Evolutionary conservation across 2,797 vertebrate genomes (phyloP).

Genomic region (Fistularia tabacaria): DNA sequence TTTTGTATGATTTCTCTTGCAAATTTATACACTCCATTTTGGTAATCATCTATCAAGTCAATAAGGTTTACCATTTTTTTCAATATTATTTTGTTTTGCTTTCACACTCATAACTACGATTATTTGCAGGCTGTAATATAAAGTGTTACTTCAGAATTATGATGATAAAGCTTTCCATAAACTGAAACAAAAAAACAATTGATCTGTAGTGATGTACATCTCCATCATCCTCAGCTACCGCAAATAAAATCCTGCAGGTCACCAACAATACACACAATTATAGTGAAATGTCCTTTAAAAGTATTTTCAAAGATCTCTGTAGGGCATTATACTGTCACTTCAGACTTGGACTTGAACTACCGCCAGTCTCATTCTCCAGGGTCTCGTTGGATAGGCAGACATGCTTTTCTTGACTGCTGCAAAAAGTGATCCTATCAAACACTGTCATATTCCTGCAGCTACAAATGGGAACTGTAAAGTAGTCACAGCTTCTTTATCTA

Average conservation of each 20-base stretch:
- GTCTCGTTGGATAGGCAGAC: conserved; percentile 59
- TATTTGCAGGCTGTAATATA: conserved; percentile 2
- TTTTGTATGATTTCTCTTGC: too few relatives aligned
- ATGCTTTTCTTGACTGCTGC: conserved; percentile 58
- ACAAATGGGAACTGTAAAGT: conserved; percentile 40
- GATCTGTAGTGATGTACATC: conserved; percentile 22
- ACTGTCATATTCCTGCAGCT: conserved; percentile 42
- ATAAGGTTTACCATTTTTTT: too few relatives aligned
- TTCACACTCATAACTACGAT: not conserved
- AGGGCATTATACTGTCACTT: conserved; percentile 22
- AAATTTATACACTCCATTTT: too few relatives aligned
- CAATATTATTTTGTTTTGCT: too few relatives aligned
- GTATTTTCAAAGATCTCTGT: conserved; percentile 6
- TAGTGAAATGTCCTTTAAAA: not conserved
- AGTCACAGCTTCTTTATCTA: conserved; percentile 9
- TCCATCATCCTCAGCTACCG: conserved; percentile 22
- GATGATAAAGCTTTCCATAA: conserved; percentile 23
- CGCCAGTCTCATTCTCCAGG: conserved; percentile 38
- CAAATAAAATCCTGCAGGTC: not conserved
- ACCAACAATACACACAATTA: not conserved
- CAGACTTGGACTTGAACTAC: conserved; percentile 29
- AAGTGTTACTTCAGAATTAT: conserved; percentile 13
- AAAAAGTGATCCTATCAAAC: conserved; percentile 71
- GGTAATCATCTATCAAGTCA: too few relatives aligned
- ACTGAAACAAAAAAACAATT: conserved; percentile 32